Conservation (phyloP, 2,113 vertebrate genomes). For the Chloroceryle aenea region DNA sequence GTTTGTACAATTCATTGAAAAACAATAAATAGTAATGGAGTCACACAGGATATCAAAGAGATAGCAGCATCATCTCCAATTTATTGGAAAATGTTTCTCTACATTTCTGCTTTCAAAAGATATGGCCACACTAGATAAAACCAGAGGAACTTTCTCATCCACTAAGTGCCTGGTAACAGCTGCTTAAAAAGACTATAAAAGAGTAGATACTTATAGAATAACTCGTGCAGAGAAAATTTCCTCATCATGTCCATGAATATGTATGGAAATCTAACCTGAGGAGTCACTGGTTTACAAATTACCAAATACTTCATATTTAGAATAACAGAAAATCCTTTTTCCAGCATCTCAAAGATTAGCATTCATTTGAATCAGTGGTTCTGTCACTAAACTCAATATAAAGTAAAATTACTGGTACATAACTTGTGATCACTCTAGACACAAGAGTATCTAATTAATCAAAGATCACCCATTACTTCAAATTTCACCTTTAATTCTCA, state of each 20-base stretch:
- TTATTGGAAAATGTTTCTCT: background rate
- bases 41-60: background rate
- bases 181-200: background rate
- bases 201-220: background rate
- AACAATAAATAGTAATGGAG: background rate
- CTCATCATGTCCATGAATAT: rapidly evolving
- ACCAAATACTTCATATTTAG: background rate
- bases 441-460: background rate
- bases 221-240: background rate
- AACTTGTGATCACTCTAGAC: background rate
- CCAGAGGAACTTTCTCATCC: background rate
- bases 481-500: background rate
- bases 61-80: background rate
- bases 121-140: background rate
- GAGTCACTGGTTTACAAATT: background rate
- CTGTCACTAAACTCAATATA: background rate
- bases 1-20: background rate
- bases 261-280: background rate
- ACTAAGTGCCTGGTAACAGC: background rate
- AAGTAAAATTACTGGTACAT: background rate
- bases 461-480: background rate
- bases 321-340: background rate
- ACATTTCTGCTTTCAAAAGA: background rate
- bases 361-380: background rate
- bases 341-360: background rate